phyloP scores from a whole-genome alignment of 2,888 invertebrate species.

The Heliothis peltigera region DNA sequence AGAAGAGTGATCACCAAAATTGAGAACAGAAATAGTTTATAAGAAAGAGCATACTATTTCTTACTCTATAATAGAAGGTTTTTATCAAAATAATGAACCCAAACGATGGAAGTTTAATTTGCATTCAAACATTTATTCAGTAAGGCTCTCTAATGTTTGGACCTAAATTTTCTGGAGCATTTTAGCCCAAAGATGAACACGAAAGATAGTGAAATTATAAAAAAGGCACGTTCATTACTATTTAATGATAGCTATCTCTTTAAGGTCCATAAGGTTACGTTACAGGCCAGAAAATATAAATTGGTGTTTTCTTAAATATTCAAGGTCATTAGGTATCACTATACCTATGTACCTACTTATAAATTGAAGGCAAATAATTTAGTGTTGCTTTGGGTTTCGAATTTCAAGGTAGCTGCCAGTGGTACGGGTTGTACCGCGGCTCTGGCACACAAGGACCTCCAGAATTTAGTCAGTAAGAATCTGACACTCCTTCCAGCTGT shows the following conservation, averaged over 20 bases:
- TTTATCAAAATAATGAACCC: not conserved
- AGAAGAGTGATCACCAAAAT: constrained; percentile 15
- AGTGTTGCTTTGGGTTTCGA: too few relatives aligned
- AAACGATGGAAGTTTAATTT: constrained; percentile 6
- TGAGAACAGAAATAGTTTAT: constrained; percentile 17
- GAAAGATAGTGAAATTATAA: constrained; percentile 36
- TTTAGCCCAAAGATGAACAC: constrained; percentile 40
- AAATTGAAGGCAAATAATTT: constrained; percentile 1
- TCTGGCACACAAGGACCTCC: too few relatives aligned
- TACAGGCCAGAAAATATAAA: constrained; percentile 29
- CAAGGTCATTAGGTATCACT: constrained; percentile 5
- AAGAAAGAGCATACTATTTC: not conserved
- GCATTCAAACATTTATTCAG: constrained; percentile 13
- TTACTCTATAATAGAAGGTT: not conserved
- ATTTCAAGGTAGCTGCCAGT: too few relatives aligned
- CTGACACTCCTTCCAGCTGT: too few relatives aligned
- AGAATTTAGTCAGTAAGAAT: too few relatives aligned
- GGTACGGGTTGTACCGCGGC: too few relatives aligned
- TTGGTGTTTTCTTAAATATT: constrained; percentile 12
- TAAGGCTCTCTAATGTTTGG: constrained; percentile 12
- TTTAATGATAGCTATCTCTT: constrained; percentile 41
- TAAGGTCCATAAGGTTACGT: constrained; percentile 15
- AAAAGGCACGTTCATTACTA: constrained; percentile 49
- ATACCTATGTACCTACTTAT: too few relatives aligned
- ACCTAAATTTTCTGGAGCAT: constrained; percentile 8